A percentile compares a stretch with the other conserved stretches of the same genome.
phyloP scores from a whole-genome alignment of 2,113 vertebrate genomes.

The Colinus virginianus region DNA sequence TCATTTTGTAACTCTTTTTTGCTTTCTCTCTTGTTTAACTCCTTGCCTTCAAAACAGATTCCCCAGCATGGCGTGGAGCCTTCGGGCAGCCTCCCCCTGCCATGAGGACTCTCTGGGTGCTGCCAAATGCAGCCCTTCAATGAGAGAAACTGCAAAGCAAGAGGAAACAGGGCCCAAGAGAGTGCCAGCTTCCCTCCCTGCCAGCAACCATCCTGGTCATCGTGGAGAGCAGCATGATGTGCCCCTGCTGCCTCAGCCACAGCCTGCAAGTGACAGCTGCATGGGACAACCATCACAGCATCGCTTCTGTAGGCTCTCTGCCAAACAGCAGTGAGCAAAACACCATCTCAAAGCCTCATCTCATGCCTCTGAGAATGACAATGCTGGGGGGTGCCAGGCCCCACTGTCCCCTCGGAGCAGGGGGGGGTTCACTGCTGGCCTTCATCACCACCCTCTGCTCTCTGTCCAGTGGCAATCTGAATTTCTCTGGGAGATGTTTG shows the following conservation, averaged over 20 bases:
- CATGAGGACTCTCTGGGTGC: neutral
- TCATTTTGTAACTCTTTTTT: neutral
- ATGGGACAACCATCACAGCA: neutral
- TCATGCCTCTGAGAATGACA: neutral
- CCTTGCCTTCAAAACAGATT: neutral
- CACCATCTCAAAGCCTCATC: neutral
- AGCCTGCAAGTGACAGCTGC: accelerated
- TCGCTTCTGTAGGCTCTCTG: neutral
- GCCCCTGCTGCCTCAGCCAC: neutral
- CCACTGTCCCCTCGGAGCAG: accelerated
- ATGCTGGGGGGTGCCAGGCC: accelerated
- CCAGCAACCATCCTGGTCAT: no score
- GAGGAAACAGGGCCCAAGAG: neutral
- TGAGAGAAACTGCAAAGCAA: neutral
- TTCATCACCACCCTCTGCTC: neutral
- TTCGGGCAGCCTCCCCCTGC: accelerated
- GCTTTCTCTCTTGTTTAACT: neutral
- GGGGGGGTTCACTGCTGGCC: accelerated
- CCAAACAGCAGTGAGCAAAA: neutral
- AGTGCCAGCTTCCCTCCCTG: neutral
- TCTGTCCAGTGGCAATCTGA: neutral
- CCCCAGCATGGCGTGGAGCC: accelerated
- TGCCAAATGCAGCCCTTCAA: neutral
- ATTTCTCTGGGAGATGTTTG: neutral
- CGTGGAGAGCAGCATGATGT: neutral